A percentile compares a stretch with the other conserved stretches of the same genome.
Evolutionary conservation across 2,888 invertebrate genomes (phyloP).

Genomic region (Tetranychus piercei): DNA sequence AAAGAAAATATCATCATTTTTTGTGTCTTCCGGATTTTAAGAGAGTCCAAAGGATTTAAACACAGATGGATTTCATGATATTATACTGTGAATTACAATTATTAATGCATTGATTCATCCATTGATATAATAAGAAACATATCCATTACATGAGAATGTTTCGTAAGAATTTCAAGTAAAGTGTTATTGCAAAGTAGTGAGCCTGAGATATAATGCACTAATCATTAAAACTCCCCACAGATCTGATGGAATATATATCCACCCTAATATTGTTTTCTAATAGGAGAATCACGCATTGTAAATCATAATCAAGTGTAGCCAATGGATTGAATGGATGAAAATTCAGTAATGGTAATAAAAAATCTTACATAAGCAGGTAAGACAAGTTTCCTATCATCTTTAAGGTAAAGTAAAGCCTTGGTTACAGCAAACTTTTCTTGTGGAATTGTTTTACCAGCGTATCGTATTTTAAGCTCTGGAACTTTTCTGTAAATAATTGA

Average conservation of each 20-base stretch:
- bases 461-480: slow-evolving; percentile 61
- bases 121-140: no score
- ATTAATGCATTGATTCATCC: no score
- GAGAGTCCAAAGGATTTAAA: neutral
- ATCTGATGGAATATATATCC: no score
- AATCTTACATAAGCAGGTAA: slow-evolving; percentile 50
- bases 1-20: neutral
- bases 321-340: neutral
- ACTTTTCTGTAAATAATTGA: slow-evolving; percentile 38
- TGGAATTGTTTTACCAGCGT: slow-evolving; percentile 87
- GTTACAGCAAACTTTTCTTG: slow-evolving; percentile 90
- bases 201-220: no score
- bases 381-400: slow-evolving; percentile 51
- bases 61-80: neutral
- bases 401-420: slow-evolving; percentile 56
- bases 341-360: neutral
- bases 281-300: no score
- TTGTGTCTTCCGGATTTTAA: neutral
- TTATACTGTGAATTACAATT: no score
- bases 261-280: no score
- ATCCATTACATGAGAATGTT: no score
- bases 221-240: no score
- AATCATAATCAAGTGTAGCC: no score
- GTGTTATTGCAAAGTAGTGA: no score
- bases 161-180: no score